phyloP scores from a whole-genome alignment of 2,888 invertebrate genomes.

The Tetropium fuscum region DNA sequence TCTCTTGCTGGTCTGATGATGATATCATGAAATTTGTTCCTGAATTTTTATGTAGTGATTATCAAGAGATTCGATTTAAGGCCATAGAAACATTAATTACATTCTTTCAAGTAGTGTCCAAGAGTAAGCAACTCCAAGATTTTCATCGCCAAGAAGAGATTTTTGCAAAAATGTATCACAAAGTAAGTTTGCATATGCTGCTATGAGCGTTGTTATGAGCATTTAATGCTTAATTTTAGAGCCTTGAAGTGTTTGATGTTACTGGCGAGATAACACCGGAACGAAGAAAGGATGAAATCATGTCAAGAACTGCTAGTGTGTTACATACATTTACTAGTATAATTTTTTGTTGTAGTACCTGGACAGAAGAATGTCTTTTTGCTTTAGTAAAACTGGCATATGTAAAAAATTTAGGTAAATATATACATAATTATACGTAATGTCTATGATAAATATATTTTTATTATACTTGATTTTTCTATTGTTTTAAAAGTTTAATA shows the following conservation, averaged over 20 bases:
- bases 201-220: not conserved
- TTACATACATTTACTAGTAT: constrained; percentile 70
- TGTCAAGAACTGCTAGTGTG: constrained; percentile 70
- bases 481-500: not conserved
- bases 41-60: constrained; percentile 60
- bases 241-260: constrained; percentile 58
- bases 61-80: constrained; percentile 63
- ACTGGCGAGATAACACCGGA: constrained; percentile 64
- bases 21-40: constrained; percentile 52
- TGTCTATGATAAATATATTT: not conserved
- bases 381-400: constrained; percentile 69
- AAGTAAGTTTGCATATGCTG: constrained; percentile 37
- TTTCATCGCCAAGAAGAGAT: constrained; percentile 52
- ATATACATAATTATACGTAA: not conserved
- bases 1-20: constrained; percentile 48
- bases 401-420: constrained; percentile 62
- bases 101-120: constrained; percentile 54
- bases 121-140: constrained; percentile 36
- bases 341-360: constrained; percentile 67
- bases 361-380: constrained; percentile 69
- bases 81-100: constrained; percentile 60
- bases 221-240: constrained; percentile 47
- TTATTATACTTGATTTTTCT: not conserved
- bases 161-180: constrained; percentile 58
- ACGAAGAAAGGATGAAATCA: constrained; percentile 70